Base-by-base conservation (phyloP, 2,888 invertebrate genomes). In the Plemyria rubiginata region DNA sequence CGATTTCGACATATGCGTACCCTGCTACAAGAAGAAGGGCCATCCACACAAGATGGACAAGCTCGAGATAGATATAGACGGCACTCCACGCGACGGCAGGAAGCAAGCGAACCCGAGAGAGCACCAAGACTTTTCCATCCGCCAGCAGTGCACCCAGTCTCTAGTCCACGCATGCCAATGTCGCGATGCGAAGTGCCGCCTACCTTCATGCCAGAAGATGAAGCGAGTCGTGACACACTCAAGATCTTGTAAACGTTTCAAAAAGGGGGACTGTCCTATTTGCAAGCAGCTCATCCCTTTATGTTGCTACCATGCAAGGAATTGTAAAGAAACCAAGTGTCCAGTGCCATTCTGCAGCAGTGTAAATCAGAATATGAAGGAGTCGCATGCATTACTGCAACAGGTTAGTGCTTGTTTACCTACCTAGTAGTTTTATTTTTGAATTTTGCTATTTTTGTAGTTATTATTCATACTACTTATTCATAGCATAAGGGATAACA, bases 281-380 rank as follows among this genome's bases (percentile, higher is more conserved):
- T 99, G 99, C 94, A 99, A 99, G 90, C 99, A 99, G 89, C 96
- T 99, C 55, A 98, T 99, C 81, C 99, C 99, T 40, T 93, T 99
- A 67, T 99, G 99, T 87, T 99, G 99, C 89, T 99, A 99, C 90
- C 99, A 99, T 88, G 99, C 99, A 52, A 99, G 99, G 91, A 98
- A 99, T 93, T 99, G 99, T 93, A 95, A 96, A 91, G 98, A 98
- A 92, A 96, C 96, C 68, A 99, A 99, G 92, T 99, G 99, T 93
- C 97, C 97, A 65, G 99, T 99, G 86, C 99, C 99, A 70, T 99
- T 99, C 96, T 99, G 99, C 94, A 96, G 96, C 80, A 99, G 98
- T 86, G 99, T 99, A 84, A 99, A 99, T 89, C 98, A 98, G 88
- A 99, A 99, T 92, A 93, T 99, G 77, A 97, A 98, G 75, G 75